Base-by-base conservation (phyloP, 2,113 vertebrate genomes). In the Xenopus laevis region DNA sequence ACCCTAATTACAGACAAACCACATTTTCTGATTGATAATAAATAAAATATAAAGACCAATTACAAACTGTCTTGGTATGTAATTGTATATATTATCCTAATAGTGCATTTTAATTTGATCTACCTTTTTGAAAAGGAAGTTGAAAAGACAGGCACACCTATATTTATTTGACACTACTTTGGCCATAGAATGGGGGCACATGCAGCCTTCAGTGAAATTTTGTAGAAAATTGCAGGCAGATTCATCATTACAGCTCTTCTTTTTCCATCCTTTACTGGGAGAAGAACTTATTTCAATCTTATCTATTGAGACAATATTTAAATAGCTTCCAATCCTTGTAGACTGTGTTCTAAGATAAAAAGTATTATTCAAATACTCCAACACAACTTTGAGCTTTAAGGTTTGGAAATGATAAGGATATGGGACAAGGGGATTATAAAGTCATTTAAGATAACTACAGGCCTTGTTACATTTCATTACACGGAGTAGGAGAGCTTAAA, bases 241-340 rank as follows among this genome's bases (percentile, higher is more conserved):
- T 50, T 50, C 11, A 7, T 50, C 47, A n/a, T 46, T 63, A 59
- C 55, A 45, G 23, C 12, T 30, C 50, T n/a, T 23, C 47, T 61
- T 47, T 53, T 69, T 62, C 4, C 23, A 27, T 27, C 23, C 23
- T 27, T 27, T 27, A 27, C 23, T 27, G 23, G 23, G 23, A 27
- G 23, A 27, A 68, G 65, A 68, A 63, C 61, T 76, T 55, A 16
- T 55, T 76, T 63, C 58, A 23, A n/a, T 45, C 68, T 27, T 68
- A 69, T 76, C 73, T 76, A 12, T 40, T 76, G 73, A 67, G 68
- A 76, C 73, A 76, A 76, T 76, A 76, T 76, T 76, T 68, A 68
- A 76, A 69, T 69, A 68, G 57, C 46, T 76, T 76, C 45, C 71
- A 76, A 69, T 68, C 57, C 73, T 63, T 69, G 73, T 76, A 76